Conservation (phyloP, 2,797 vertebrate genomes). For the Enteromius paludinosus region DNA sequence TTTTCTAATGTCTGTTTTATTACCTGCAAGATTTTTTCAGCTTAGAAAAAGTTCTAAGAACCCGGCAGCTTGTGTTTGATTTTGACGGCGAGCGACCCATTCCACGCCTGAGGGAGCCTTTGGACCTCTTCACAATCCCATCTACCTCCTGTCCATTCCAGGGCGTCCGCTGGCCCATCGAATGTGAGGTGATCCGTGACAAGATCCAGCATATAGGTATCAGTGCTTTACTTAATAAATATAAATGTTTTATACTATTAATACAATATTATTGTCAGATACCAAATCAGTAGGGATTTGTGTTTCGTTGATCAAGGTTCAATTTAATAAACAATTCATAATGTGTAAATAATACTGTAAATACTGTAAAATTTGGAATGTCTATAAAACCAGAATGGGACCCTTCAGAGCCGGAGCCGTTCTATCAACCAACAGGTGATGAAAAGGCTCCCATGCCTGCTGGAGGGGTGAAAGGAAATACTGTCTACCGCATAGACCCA, state of each 20-base stretch:
- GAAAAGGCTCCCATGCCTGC: conserved; percentile 69
- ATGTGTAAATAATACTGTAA: neutral
- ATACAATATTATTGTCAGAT: neutral
- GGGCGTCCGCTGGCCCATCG: conserved; percentile 84
- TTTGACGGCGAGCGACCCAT: conserved; percentile 67
- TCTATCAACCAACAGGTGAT: conserved; percentile 79
- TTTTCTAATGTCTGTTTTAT: conserved; percentile 28
- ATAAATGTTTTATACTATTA: neutral
- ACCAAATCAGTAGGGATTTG: neutral
- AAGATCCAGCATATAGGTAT: conserved; percentile 86
- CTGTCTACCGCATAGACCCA: conserved; percentile 81
- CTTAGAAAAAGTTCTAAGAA: conserved; percentile 67
- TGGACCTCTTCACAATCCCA: conserved; percentile 77
- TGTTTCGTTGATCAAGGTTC: neutral
- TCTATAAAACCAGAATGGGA: conserved; percentile 82
- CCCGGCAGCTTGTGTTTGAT: conserved; percentile 73
- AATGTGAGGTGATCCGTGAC: conserved; percentile 88
- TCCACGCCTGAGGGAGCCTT: conserved; percentile 78
- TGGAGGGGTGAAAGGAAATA: conserved; percentile 73
- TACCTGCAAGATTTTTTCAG: conserved; percentile 68
- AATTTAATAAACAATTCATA: too few species aligned
- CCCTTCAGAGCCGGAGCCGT: conserved; percentile 84
- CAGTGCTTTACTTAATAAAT: neutral
- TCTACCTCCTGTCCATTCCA: conserved; percentile 64
- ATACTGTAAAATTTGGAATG: neutral